Evolutionary conservation across 2,797 vertebrate genomes (phyloP), one percentile per base, ranked within the genome.

Genomic region (Siniperca scherzeri): DNA sequence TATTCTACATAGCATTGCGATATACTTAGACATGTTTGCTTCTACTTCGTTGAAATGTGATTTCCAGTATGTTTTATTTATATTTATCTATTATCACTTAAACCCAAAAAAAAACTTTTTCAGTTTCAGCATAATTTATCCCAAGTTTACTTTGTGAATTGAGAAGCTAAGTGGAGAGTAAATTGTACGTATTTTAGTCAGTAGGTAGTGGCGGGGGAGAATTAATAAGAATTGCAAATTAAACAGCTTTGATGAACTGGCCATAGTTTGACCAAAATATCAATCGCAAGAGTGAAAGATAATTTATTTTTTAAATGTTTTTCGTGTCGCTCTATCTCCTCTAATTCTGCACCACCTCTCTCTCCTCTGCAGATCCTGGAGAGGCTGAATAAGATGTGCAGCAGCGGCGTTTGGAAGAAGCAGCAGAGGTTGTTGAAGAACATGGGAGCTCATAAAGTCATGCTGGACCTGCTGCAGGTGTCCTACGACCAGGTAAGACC

Each of bases 371-470:
- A 99, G 98, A 99, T 99, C 91, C 91, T 99, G 91, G 98, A 99
- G 90, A 79, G 97, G 60, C 88, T 99, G 76, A 98, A 98, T 91
- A 99, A 97, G 91, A 98, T 99, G 98, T 99, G 98, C 0, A 97
- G 97, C 13, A 96, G 94, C 0, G 98, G 98, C 1, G 97, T 98
- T 75, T 96, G 98, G 93, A 99, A 98, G 96, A 99, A 99, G 89
- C 98, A 99, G 92, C 98, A 99, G 93, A 94, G 98, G 76, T 87
- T 99, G 59, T 78, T 99, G 84, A 99, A 99, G 95, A 99, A 99
- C 94, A 98, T 99, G 98, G 98, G 99, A 0, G 98, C 98, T 70
- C 98, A 99, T 92, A 99, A 99, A 88, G 98, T 99, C 91, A 99
- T 99, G 98, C 91, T 99, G 95, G 98, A 99, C 90, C 96, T 99